Evolutionary conservation across 2,888 invertebrate species (phyloP), one percentile per base, ranked within the genome.

Genomic region (Cephus nigrinus): DNA sequence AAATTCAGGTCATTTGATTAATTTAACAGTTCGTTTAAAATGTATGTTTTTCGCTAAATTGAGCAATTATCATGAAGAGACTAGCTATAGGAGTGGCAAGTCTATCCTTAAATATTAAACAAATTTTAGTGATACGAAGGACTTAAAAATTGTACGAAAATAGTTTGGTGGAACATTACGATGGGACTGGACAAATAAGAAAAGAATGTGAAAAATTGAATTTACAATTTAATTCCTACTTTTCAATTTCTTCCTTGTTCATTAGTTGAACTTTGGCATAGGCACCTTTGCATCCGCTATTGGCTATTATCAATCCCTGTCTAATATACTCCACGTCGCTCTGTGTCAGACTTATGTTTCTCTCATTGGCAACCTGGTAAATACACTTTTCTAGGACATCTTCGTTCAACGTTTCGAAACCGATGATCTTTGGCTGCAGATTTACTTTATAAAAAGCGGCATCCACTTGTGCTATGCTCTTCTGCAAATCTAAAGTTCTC

Each of bases 211-310:
- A 23, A 55, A 55, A 55, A 23, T 55, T 55, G 55, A 55, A 55
- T 31, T 71, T 12, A 69, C 69, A 30, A 30, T 33, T 71, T 33
- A 15, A 71, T 31, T 32, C 23, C 71, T 4, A 71, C 12, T 31
- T 15, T 5, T 71, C 30, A 15, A 73, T 76, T 76, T 68, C 71
- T 73, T 33, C 55, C 23, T 55, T 55, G 55, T 76, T 77, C n/a
- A 84, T 73, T 34, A 88, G 76, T 71, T 86, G 86, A 73, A 91
- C 87, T 79, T 91, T 90, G 0, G 89, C 84, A 33, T 88, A 85
- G 34, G 89, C 90, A 68, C 90, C 88, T 75, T 91, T 91, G 69
- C 91, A 91, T 4, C 91, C 91, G 74, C 84, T 87, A 31, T 86
- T 83, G 3, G 83, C 76, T 4, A 12, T 35, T 12, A 86, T n/a